Conservation (phyloP, 2,797 vertebrate species). For the Salarias fasciatus region DNA sequence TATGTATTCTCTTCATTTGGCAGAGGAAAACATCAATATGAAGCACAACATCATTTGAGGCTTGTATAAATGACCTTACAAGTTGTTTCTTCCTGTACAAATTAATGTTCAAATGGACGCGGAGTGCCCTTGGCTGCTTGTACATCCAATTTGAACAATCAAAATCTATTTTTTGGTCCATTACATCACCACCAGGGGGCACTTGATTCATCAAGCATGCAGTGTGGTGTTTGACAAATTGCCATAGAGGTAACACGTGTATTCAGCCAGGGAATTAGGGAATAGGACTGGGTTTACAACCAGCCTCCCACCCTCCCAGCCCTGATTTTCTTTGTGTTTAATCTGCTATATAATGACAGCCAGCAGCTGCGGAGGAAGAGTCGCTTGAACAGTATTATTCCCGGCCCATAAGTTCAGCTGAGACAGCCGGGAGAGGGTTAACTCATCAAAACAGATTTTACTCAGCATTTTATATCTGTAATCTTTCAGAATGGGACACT, state of each 20-base stretch:
- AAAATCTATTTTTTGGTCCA: conserved; percentile 79
- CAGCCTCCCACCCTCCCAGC: conserved; percentile 56
- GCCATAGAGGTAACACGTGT: conserved; percentile 70
- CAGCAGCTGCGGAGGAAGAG: conserved; percentile 38
- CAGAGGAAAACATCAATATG: conserved; percentile 21
- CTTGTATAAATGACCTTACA: conserved; percentile 43
- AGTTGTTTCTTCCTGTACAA: conserved; percentile 51
- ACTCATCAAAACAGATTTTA: not conserved
- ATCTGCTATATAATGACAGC: conserved; percentile 57
- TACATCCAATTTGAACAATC: conserved; percentile 78
- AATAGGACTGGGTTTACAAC: conserved; percentile 55
- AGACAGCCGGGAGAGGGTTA: not conserved
- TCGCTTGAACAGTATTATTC: conserved; percentile 8
- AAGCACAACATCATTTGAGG: conserved; percentile 28
- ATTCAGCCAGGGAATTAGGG: conserved; percentile 66
- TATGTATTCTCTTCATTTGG: conserved; percentile 10
- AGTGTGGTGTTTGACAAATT: conserved; percentile 80
- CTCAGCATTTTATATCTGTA: not conserved
- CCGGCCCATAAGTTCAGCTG: conserved; percentile 5
- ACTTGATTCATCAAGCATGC: conserved; percentile 79
- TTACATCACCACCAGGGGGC: conserved; percentile 85
- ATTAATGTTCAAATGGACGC: conserved; percentile 66
- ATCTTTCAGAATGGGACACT: not conserved
- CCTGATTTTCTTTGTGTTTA: conserved; percentile 48
- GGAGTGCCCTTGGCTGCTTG: conserved; percentile 72